A percentile compares a stretch with the other conserved stretches of the same genome.
Conservation (phyloP, 2,888 invertebrate species). For the Himalopsyche anomala region DNA sequence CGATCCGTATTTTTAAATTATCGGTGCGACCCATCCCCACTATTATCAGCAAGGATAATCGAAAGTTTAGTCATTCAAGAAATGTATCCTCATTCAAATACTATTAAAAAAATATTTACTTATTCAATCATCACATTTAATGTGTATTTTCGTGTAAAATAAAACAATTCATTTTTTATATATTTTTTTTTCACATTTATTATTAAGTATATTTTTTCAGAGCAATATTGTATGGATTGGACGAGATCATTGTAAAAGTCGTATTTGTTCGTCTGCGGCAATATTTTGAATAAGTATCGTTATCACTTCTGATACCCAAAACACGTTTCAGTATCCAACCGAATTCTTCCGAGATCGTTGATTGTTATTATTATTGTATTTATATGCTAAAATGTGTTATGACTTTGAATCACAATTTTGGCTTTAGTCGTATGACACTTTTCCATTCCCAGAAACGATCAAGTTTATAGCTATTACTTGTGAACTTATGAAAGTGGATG, state of each 20-base stretch:
- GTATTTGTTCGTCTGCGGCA: not conserved
- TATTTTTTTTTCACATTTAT: no score
- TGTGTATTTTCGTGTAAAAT: no score
- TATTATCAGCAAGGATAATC: no score
- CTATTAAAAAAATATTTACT: no score
- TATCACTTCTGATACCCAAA: not conserved
- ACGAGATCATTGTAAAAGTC: not conserved
- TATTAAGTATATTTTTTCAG: no score
- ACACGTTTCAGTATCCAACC: conserved; percentile 8
- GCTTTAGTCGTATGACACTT: conserved; percentile 1
- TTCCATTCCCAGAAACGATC: conserved; percentile 24
- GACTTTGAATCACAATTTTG: conserved; percentile 29
- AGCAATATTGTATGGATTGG: not conserved
- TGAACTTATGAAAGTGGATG: conserved; percentile 32
- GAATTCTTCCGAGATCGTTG: conserved; percentile 18
- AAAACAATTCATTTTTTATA: no score
- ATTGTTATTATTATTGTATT: conserved; percentile 35
- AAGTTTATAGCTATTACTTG: conserved; percentile 18
- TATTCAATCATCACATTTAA: no score
- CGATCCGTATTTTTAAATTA: no score
- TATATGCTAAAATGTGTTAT: conserved; percentile 8
- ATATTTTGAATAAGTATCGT: conserved; percentile 4
- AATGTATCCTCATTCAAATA: no score
- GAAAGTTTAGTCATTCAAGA: no score
- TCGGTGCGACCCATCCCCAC: no score